Evolutionary conservation across 2,797 vertebrate genomes (phyloP).

Genomic region (Oreortyx pictus): DNA sequence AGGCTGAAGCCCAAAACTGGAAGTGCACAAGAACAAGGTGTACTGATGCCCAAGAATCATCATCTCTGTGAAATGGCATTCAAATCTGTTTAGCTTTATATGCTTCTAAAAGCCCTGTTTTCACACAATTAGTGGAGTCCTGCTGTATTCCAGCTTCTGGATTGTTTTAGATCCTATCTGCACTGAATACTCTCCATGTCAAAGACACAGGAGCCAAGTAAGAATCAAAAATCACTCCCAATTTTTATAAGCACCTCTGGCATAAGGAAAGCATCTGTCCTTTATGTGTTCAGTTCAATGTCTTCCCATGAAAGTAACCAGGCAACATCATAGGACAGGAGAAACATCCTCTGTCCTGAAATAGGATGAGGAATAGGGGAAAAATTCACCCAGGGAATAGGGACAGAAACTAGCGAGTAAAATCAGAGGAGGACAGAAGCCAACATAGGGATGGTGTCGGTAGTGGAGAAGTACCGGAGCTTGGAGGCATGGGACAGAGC

Average conservation of each 20-base stretch:
- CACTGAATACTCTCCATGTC: background rate
- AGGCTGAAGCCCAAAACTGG: background rate
- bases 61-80: background rate
- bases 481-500: background rate
- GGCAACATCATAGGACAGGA: background rate
- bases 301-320: fast-evolving
- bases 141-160: background rate
- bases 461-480: background rate
- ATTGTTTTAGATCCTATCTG: background rate
- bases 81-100: background rate
- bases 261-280: background rate
- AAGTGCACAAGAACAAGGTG: background rate
- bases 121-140: background rate
- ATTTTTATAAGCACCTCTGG: background rate
- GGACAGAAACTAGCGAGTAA: background rate
- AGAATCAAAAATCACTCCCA: background rate
- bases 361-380: background rate
- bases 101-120: background rate
- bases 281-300: background rate
- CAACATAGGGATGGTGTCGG: fast-evolving
- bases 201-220: background rate
- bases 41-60: background rate
- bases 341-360: background rate
- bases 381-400: background rate
- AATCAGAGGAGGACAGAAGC: background rate